Percentiles rank a stretch among this genome's conserved stretches.
Conservation (phyloP, 2,888 invertebrate genomes). For the Eumacrocentrus americanus region DNA sequence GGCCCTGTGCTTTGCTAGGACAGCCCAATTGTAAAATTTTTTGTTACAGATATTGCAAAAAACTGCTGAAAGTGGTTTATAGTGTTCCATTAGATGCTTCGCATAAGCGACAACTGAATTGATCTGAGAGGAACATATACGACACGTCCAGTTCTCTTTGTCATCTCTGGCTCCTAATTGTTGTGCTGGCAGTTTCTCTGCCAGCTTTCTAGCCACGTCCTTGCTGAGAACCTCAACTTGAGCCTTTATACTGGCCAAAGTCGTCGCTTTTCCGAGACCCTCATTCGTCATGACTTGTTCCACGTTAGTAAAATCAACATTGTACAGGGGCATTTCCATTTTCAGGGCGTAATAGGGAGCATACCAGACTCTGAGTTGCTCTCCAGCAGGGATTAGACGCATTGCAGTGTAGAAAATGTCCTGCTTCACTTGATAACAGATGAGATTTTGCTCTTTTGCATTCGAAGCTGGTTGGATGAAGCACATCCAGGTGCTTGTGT, state of each 20-base stretch:
- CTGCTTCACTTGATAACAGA: conserved; percentile 65
- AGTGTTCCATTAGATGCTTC: conserved; percentile 61
- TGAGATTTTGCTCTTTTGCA: conserved; percentile 65
- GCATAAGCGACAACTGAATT: conserved; percentile 59
- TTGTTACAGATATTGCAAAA: conserved; percentile 45
- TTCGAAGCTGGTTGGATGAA: conserved; percentile 63
- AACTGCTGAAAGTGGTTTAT: conserved; percentile 44
- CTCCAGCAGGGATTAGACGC: conserved; percentile 61
- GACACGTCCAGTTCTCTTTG: conserved; percentile 61
- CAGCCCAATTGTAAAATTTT: conserved; percentile 42
- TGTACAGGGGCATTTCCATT: conserved; percentile 57
- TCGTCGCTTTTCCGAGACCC: neutral
- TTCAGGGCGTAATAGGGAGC: conserved; percentile 66
- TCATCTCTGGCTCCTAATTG: conserved; percentile 46
- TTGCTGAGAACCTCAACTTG: conserved; percentile 22
- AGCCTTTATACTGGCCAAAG: conserved; percentile 8
- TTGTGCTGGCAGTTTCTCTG: conserved; percentile 45
- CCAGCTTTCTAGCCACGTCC: conserved; percentile 38
- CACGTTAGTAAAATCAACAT: conserved; percentile 31
- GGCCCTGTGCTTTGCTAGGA: conserved; percentile 36
- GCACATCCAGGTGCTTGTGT: conserved; percentile 69
- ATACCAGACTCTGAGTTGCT: conserved; percentile 68
- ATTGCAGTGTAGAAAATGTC: conserved; percentile 62
- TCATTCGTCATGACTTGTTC: conserved; percentile 10
- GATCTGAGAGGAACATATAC: conserved; percentile 60